Evolutionary conservation across 2,888 invertebrate genomes (phyloP).

Genomic region (Cryptops parisi): DNA sequence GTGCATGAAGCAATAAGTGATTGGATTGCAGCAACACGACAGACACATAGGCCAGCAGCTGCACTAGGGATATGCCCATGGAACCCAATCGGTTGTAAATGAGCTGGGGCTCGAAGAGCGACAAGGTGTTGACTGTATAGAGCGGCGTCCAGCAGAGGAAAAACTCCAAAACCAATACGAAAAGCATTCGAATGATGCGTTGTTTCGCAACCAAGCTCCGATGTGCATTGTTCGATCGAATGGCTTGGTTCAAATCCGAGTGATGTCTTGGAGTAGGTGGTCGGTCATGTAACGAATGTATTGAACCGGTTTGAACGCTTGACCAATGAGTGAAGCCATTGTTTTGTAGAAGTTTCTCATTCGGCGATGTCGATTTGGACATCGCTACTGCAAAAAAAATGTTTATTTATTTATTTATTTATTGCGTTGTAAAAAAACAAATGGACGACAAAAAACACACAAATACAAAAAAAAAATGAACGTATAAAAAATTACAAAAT

Average conservation of each 20-base stretch:
- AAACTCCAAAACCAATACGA: conserved; percentile 51
- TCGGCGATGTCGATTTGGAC: too few species aligned
- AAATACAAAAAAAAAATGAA: too few species aligned
- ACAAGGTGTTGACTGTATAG: conserved; percentile 44
- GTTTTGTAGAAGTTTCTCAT: too few species aligned
- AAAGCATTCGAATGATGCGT: conserved; percentile 52
- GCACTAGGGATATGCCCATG: conserved; percentile 40
- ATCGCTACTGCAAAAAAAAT: too few species aligned
- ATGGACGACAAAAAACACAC: too few species aligned
- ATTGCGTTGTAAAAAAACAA: too few species aligned
- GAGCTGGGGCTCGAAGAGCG: conserved; percentile 36
- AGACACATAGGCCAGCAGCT: conserved; percentile 44
- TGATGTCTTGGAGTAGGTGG: not conserved
- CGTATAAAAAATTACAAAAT: too few species aligned
- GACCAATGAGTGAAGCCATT: too few species aligned
- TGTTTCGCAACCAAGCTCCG: conserved; percentile 61
- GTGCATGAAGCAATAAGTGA: conserved; percentile 56
- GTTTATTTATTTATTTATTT: too few species aligned
- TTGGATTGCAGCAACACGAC: conserved; percentile 51
- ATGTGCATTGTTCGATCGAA: conserved; percentile 41
- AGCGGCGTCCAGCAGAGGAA: conserved; percentile 55
- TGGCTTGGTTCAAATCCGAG: not conserved
- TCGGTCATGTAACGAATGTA: too few species aligned
- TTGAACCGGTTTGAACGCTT: too few species aligned
- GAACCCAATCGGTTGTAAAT: conserved; percentile 39